These are phyloP conservation scores for Neolamprologus brichardi DNA, from an alignment of 2,113 vertebrate species.

Conservation along the genomic window DNA sequence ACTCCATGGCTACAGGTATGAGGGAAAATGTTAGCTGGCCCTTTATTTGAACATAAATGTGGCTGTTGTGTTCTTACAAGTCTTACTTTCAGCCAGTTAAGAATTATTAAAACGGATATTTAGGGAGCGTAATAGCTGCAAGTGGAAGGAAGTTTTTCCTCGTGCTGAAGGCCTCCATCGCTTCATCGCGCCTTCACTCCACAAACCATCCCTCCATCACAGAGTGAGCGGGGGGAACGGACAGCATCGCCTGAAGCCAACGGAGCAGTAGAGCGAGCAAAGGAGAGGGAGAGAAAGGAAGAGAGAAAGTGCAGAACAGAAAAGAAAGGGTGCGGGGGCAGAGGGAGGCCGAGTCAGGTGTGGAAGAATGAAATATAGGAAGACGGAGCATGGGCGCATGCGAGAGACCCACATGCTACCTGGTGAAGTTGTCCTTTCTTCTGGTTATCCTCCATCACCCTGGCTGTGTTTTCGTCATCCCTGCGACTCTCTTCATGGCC, in stretches of 20 bases:
- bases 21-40: background rate
- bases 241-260: slow-evolving; percentile 53
- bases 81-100: background rate
- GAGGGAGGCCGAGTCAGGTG: slow-evolving; percentile 17
- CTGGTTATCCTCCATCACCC: slow-evolving; percentile 53
- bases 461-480: slow-evolving; percentile 38
- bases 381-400: slow-evolving; percentile 11
- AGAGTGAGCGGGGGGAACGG: slow-evolving; percentile 60
- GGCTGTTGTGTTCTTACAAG: background rate
- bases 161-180: slow-evolving; percentile 28
- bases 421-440: slow-evolving; percentile 20
- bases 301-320: background rate
- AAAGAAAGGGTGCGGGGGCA: background rate
- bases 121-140: background rate
- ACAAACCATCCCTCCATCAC: slow-evolving; percentile 59
- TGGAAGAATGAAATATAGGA: slow-evolving; percentile 4
- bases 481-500: slow-evolving; percentile 49
- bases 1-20: background rate
- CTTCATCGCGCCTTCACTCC: slow-evolving; percentile 51
- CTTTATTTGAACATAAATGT: background rate
- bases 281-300: slow-evolving; percentile 10
- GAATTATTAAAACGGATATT: slow-evolving; percentile 1
- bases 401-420: slow-evolving; percentile 10
- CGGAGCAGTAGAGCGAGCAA: slow-evolving; percentile 53
- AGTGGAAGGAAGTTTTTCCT: background rate